Percentiles rank a stretch among this genome's conserved stretches.
Evolutionary conservation across 64 coral and sea anemone species (phyloP).

Genomic region (Montipora sp.): DNA sequence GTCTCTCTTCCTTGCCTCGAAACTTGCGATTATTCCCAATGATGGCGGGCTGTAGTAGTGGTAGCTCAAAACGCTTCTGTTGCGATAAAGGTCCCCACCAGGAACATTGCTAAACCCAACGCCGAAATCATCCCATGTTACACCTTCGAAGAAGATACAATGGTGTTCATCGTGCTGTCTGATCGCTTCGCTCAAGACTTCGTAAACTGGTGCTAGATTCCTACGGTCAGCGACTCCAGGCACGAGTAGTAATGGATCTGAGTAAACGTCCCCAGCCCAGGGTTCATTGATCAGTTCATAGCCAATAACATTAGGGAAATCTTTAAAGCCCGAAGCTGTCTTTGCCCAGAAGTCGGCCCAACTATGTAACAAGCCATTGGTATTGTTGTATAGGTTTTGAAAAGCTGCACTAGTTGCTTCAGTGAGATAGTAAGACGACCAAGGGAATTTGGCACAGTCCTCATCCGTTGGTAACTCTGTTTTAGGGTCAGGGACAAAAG

Average conservation of each 20-base stretch:
- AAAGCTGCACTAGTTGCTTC: conserved; percentile 90
- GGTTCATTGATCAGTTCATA: conserved; percentile 99
- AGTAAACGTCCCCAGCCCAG: conserved; percentile 90
- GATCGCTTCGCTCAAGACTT: conserved; percentile 84
- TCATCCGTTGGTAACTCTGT: conserved; percentile 75
- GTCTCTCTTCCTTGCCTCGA: conserved; percentile 66
- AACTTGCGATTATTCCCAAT: conserved; percentile 33
- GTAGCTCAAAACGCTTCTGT: conserved; percentile 92
- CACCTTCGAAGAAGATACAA: conserved; percentile 94
- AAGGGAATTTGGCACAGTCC: conserved; percentile 84
- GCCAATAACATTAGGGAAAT: conserved; percentile 89
- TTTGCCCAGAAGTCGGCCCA: conserved; percentile 94
- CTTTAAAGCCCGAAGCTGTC: conserved; percentile 76
- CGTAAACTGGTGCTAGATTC: conserved; percentile 87
- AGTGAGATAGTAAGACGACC: conserved; percentile 85
- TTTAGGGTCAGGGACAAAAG: conserved; percentile 75
- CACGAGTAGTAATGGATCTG: conserved; percentile 76
- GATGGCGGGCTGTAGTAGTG: conserved; percentile 87
- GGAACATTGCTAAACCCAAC: conserved; percentile 93
- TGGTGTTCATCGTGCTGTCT: conserved; percentile 74
- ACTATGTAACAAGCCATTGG: conserved; percentile 81
- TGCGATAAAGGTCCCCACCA: conserved; percentile 79
- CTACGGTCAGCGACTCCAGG: conserved; percentile 76
- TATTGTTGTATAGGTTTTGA: conserved; percentile 94
- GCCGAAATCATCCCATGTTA: conserved; percentile 97